A percentile compares a stretch with the other conserved stretches of the same genome.
phyloP scores from a whole-genome alignment of 2,113 vertebrate species.

The Grallaria varia region DNA sequence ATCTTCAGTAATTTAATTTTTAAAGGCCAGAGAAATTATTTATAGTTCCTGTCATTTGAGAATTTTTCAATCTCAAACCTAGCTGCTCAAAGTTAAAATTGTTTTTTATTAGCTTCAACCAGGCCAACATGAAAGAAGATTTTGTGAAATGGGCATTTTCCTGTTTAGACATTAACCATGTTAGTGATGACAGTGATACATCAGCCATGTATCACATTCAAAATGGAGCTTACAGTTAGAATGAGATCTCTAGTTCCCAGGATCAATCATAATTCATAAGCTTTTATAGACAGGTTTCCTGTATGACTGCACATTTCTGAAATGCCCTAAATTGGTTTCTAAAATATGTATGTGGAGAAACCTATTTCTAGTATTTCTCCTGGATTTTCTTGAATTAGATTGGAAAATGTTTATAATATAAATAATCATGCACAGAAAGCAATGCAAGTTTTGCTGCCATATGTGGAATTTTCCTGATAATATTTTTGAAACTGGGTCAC shows the following conservation, averaged over 20 bases:
- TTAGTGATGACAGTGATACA: not conserved
- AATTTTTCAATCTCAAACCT: not conserved
- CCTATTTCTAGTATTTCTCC: not conserved
- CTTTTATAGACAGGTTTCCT: not conserved
- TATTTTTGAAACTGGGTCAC: slow-evolving; percentile 36
- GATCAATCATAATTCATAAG: not conserved
- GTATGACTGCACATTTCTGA: not conserved
- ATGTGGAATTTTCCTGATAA: slow-evolving; percentile 10
- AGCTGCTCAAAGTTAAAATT: not conserved
- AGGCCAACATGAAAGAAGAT: not conserved
- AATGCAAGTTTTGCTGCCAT: not conserved
- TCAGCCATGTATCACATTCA: fast-evolving
- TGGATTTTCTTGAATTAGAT: not conserved
- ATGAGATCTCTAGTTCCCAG: not conserved
- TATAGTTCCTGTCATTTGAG: not conserved
- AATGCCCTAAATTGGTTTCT: not conserved
- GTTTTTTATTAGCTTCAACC: not conserved
- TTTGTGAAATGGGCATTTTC: not conserved
- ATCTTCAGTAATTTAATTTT: not conserved
- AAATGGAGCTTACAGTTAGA: not conserved
- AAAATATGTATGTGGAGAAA: not conserved
- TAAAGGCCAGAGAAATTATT: not conserved
- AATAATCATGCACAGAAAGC: not conserved
- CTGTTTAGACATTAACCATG: not conserved
- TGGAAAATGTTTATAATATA: not conserved